Conservation (phyloP, 2,888 invertebrate genomes). For the Ommatoiulus sabulosus region DNA sequence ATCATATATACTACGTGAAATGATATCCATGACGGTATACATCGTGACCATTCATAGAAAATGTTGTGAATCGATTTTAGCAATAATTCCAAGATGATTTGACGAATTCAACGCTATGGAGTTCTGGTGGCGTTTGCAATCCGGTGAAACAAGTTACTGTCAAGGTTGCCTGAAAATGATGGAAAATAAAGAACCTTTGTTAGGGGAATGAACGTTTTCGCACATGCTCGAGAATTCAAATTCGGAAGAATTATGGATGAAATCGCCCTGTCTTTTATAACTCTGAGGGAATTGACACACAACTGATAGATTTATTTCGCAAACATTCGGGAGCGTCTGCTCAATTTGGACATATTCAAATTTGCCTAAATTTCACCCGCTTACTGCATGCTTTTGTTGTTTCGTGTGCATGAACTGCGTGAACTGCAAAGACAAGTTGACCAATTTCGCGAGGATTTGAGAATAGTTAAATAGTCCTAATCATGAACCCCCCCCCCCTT, state of each 20-base stretch:
- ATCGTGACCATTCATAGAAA: no score
- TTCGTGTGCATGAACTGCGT: neutral
- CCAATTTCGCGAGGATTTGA: neutral
- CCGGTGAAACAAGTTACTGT: no score
- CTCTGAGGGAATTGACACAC: neutral
- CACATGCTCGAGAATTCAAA: neutral
- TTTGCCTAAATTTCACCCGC: neutral
- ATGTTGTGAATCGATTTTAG: no score
- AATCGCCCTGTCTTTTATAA: neutral
- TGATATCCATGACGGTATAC: no score
- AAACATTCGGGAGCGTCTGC: conserved; percentile 4
- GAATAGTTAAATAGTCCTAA: no score
- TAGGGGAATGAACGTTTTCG: neutral
- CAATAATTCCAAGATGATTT: no score
- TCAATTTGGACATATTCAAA: neutral
- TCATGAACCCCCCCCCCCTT: no score
- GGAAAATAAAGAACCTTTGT: neutral
- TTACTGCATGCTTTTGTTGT: neutral
- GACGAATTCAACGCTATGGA: no score
- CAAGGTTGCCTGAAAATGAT: neutral
- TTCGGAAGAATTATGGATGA: neutral
- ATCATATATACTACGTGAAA: no score
- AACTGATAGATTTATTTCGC: neutral
- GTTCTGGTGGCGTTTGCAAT: no score
- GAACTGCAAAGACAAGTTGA: neutral